Conservation (phyloP, 2,797 vertebrate genomes). For the Manis javanica region DNA sequence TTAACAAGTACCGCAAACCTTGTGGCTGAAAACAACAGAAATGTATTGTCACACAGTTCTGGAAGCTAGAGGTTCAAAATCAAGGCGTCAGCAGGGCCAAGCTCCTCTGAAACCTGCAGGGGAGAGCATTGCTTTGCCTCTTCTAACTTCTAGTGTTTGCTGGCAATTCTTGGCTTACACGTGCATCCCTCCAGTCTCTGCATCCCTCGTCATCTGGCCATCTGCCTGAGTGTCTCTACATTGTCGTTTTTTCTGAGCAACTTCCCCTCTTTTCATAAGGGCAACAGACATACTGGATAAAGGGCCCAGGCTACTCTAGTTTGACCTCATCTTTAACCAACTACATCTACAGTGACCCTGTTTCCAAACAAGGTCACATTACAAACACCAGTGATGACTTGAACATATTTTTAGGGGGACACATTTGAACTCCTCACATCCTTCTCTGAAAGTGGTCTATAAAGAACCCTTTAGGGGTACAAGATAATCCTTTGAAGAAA, state of each 20-base stretch:
- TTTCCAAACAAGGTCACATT: neutral
- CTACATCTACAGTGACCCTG: neutral
- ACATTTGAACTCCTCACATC: neutral
- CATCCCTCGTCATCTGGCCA: neutral
- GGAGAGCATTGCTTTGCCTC: neutral
- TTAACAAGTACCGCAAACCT: neutral
- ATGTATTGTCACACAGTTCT: neutral
- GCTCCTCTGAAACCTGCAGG: neutral
- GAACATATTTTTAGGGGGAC: neutral
- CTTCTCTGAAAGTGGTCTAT: neutral
- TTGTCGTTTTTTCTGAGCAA: neutral
- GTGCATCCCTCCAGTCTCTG: accelerated
- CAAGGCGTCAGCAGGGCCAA: no score
- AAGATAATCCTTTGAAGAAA: neutral
- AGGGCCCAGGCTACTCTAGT: no score
- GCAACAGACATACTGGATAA: neutral
- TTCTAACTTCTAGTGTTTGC: neutral
- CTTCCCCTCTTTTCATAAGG: neutral
- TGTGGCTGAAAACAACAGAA: neutral
- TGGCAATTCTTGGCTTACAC: neutral
- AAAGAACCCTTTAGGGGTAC: neutral
- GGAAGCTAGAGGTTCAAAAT: neutral
- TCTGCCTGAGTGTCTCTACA: neutral
- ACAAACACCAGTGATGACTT: neutral
- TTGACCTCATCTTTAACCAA: neutral